Evolutionary conservation across 2,113 vertebrate species (phyloP), one percentile per base, ranked within the genome.

Genomic region (Galemys pyrenaicus): DNA sequence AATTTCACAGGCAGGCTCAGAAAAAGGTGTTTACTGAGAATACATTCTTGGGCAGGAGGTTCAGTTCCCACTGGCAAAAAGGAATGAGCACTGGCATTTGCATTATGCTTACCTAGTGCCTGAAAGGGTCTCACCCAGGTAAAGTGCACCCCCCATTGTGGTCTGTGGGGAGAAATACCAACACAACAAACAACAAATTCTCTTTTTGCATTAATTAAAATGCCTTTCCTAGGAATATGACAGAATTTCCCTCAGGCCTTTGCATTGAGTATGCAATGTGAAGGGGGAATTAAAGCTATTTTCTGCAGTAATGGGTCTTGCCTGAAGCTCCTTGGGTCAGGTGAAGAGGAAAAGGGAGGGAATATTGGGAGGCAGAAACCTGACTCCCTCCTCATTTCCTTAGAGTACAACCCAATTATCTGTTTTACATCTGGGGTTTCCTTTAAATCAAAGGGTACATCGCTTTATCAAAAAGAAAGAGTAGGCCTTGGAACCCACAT

Each of bases 201-300:
- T 88, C 62, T 95, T 91, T 89, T 92, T 51, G n/a, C 65, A 32
- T 96, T 94, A 87, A 96, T 96, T 93, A 95, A 89, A 97, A 90
- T 78, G 65, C 49, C 37, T 84, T 41, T 54, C 79, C 39, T 89
- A 83, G 30, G 89, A 96, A 87, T 92, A 49, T 39, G 65, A 83
- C 19, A 60, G 79, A 81, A 95, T 75, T 82, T 65, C 77, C 73
- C 86, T 30, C 35, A 68, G 89, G 56, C 49, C n/a, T 94, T 78
- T 95, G 26, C 51, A 73, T 46, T 5, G 20, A 10, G 41, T 22
- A 17, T 84, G 60, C 28, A 51, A 83, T 67, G 68, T 9, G n/a
- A 95, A 91, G 9, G 28, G 74, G 75, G 81, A 92, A 95, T 87
- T 62, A 87, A 84, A 93, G n/a, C 49, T 82, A 73, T 96, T 94